Conservation (phyloP, 2,797 vertebrate species). For the Hippocampus kuda region DNA sequence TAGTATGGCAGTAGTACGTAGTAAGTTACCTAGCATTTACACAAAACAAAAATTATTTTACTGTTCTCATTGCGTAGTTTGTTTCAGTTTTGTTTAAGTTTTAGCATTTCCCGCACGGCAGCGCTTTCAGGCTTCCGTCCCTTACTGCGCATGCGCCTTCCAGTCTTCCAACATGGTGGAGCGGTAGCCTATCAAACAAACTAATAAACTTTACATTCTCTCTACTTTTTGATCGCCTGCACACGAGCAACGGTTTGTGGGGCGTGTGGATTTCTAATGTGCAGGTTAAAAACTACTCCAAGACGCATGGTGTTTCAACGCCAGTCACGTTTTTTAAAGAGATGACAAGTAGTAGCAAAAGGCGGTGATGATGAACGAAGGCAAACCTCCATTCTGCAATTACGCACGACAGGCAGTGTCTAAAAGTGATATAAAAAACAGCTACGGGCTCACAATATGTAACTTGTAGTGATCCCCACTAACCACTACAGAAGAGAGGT, state of each 20-base stretch:
- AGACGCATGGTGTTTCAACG: background rate
- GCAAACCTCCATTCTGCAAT: slow-evolving; percentile 63
- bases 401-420: slow-evolving; percentile 38
- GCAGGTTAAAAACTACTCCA: background rate
- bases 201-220: slow-evolving; percentile 32
- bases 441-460: background rate
- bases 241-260: slow-evolving; percentile 6
- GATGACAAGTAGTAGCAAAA: slow-evolving; percentile 38
- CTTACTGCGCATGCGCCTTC: slow-evolving; percentile 63
- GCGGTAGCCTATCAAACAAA: slow-evolving; percentile 35
- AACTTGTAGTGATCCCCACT: background rate
- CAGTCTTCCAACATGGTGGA: slow-evolving; percentile 46
- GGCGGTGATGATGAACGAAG: slow-evolving; percentile 58
- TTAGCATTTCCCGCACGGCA: too few species aligned
- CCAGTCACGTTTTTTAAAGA: slow-evolving; percentile 1
- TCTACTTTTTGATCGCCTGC: background rate
- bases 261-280: background rate
- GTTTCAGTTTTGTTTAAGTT: background rate
- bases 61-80: background rate
- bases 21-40: background rate
- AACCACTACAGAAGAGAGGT: background rate
- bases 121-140: slow-evolving; percentile 11
- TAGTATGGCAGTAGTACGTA: too few species aligned
- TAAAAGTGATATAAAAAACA: slow-evolving; percentile 16
- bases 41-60: background rate